Evolutionary conservation across 2,888 invertebrate species (phyloP), one percentile per base, ranked within the genome.

Genomic region (Apodemia hepburni): DNA sequence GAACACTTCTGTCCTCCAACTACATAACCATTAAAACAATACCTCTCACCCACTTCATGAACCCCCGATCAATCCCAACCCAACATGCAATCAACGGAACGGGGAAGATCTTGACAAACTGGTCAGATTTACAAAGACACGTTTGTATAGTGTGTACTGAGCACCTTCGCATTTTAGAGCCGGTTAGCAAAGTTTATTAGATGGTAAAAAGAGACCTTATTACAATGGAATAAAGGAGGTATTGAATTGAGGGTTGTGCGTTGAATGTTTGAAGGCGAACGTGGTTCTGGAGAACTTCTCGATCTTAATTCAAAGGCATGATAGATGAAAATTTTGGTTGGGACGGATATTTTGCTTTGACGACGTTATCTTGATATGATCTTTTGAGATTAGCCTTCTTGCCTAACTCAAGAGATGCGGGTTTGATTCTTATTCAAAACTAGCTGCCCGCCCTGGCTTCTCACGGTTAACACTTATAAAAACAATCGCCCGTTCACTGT

Each of bases 121-220:
- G 87, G 90, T 71, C 75, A 71, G 70, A 70, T 76, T 76, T 75
- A 89, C 84, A 90, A 90, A 89, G 90, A 85, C 85, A 76, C 79
- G 83, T 85, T 89, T 89, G 77, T 80, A 81, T 81, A 81, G 89
- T 89, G 77, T 80, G 82, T 80, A 81, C 81, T 80, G 75, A 83
- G 82, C 86, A 87, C 84, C 87, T 87, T 84, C 83, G 81, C 84
- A 79, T 85, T 88, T 85, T 81, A 85, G 82, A 81, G 78, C 78
- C 75, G 78, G 76, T 77, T 77, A 74, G 78, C 83, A 77, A 84
- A 73, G 71, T 79, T 77, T 74, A 66, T 69, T 73, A 71, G 75
- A 75, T 81, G 71, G 73, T 75, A 69, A 70, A 69, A 67, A 69
- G 70, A 75, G 69, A 76, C 77, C 75, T 74, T 87, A 80, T 70